These are phyloP conservation scores for Coregonus ussuriensis DNA, from an alignment of 2,797 vertebrate genomes.

Conservation along the genomic window DNA sequence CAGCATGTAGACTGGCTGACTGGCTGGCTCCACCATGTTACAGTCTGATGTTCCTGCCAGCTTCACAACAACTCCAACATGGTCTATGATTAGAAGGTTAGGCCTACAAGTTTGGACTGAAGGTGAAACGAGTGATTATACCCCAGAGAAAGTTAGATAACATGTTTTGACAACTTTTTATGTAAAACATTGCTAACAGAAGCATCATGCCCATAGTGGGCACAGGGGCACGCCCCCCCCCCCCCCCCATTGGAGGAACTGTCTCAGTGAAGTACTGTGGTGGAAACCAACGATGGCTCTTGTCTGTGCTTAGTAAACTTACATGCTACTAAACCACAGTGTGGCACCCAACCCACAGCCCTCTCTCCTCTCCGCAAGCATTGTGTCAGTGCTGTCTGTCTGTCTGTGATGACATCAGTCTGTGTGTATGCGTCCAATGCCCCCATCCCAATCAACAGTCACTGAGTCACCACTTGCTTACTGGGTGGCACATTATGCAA, in stretches of 20 bases:
- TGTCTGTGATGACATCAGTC: constrained; percentile 4
- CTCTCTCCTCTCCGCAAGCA: constrained; percentile 48
- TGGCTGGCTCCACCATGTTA: background rate
- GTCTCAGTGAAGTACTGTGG: background rate
- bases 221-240: too few relatives aligned
- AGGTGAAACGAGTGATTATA: background rate
- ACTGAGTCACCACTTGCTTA: constrained; percentile 24
- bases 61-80: background rate
- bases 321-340: constrained; percentile 53
- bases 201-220: too few relatives aligned
- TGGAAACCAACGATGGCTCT: constrained; percentile 16
- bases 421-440: background rate
- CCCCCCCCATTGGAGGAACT: background rate
- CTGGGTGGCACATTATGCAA: constrained; percentile 11
- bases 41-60: background rate
- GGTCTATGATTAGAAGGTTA: background rate
- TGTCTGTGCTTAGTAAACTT: constrained; percentile 31
- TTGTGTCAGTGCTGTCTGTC: constrained; percentile 39
- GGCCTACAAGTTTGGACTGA: background rate
- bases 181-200: background rate
- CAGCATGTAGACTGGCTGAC: background rate
- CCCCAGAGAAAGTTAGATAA: background rate
- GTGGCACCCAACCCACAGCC: constrained; percentile 52
- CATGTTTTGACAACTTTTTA: background rate
- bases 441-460: background rate